These are phyloP conservation scores for Megalurothrips usitatus DNA, from an alignment of 2,888 invertebrate species.

Conservation along the genomic window DNA sequence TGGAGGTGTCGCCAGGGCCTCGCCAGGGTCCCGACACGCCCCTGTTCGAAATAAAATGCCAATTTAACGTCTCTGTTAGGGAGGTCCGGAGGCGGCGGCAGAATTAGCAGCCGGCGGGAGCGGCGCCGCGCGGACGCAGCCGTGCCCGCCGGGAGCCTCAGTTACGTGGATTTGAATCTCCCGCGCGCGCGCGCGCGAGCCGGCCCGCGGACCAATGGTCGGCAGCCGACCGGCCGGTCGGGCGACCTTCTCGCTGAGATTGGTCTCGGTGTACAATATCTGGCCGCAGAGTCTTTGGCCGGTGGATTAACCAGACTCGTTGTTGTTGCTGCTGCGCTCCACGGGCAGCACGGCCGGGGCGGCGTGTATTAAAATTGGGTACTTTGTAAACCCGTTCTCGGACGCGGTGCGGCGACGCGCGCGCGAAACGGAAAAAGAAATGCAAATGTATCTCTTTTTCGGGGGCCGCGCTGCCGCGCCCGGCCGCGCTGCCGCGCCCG, in stretches of 20 bases:
- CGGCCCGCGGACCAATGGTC: not conserved
- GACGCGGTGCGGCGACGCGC: not conserved
- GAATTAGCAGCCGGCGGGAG: not conserved
- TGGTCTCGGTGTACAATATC: slow-evolving; percentile 7
- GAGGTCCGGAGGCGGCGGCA: slow-evolving; percentile 5
- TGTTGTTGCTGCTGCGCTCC: not conserved
- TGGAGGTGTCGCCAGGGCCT: not conserved
- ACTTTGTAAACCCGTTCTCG: slow-evolving; percentile 24
- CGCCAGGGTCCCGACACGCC: not conserved
- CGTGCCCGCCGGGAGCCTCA: not conserved
- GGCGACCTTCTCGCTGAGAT: not conserved
- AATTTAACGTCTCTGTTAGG: slow-evolving; percentile 21
- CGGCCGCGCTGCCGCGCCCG: no score
- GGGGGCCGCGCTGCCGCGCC: no score
- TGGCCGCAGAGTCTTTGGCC: not conserved
- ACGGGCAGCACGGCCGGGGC: not conserved
- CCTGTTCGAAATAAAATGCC: not conserved
- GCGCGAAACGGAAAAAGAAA: no score
- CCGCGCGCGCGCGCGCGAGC: not conserved
- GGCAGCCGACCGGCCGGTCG: no score
- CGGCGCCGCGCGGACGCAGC: no score
- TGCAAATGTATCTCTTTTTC: no score
- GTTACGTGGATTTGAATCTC: not conserved
- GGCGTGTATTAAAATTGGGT: slow-evolving; percentile 15
- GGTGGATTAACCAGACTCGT: not conserved